Percentiles rank a stretch among this genome's conserved stretches.
phyloP scores from a whole-genome alignment of 1,140 invertebrate genomes.

The Hesperophylax magnus region DNA sequence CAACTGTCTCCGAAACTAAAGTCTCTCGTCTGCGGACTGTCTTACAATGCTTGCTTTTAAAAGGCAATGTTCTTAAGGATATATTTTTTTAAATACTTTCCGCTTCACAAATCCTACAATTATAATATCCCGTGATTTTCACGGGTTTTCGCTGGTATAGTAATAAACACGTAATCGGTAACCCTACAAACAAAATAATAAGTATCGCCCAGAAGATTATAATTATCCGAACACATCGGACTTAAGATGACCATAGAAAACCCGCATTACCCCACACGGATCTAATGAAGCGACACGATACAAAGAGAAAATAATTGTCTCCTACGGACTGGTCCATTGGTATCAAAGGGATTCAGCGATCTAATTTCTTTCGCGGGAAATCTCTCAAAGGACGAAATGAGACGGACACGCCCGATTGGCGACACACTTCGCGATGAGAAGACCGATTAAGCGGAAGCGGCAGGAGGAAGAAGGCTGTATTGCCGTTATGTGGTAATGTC shows the following conservation, averaged over 20 bases:
- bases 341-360: conserved; percentile 54
- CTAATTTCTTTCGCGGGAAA: conserved; percentile 51
- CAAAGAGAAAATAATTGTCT: conserved; percentile 48
- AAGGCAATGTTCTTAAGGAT: no score
- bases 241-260: conserved; percentile 8
- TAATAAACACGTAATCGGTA: no score
- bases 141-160: no score
- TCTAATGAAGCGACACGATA: conserved; percentile 4
- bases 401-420: conserved; percentile 44
- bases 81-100: no score
- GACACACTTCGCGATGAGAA: conserved; percentile 47
- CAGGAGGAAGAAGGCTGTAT: conserved; percentile 24
- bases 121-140: no score
- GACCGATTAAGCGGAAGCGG: conserved; percentile 49
- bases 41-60: no score
- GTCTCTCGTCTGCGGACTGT: no score
- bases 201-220: neutral
- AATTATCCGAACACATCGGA: neutral
- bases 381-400: conserved; percentile 52
- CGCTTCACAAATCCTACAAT: no score
- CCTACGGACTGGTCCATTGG: conserved; percentile 1
- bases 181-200: no score
- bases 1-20: no score
- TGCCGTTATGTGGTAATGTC: neutral
- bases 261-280: neutral